Percentiles rank a stretch among this genome's conserved stretches.
Conservation (phyloP, 2,113 vertebrate genomes). For the Onychostruthus taczanowskii region DNA sequence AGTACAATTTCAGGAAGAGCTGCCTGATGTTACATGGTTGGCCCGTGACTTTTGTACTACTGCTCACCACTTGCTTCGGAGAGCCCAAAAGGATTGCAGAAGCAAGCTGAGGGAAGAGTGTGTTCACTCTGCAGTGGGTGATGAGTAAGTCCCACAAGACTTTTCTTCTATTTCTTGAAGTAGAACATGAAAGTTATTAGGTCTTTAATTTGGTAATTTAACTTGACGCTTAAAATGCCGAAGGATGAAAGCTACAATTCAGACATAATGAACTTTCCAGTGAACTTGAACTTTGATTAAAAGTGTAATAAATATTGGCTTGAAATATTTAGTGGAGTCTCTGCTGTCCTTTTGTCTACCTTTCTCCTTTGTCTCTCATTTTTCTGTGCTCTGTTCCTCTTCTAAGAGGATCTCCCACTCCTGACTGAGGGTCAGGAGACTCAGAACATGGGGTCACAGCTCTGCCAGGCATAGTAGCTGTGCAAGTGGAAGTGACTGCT, state of each 20-base stretch:
- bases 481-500: not conserved
- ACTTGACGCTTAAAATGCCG: not conserved
- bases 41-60: not conserved
- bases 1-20: not conserved
- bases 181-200: not conserved
- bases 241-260: not conserved
- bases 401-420: not conserved
- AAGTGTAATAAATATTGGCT: not conserved
- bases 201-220: not conserved
- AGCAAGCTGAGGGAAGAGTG: not conserved
- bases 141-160: conserved; percentile 17
- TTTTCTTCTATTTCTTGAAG: conserved; percentile 1
- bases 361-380: not conserved
- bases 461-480: not conserved
- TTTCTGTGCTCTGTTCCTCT: not conserved
- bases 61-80: not conserved
- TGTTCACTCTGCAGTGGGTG: not conserved
- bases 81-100: not conserved
- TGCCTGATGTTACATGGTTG: not conserved
- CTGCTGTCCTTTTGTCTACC: not conserved
- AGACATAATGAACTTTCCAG: not conserved
- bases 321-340: not conserved
- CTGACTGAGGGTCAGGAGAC: not conserved
- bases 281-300: not conserved
- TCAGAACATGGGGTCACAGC: fast-evolving